Conservation (phyloP, 2,797 vertebrate species). For the Cottoperca gobio region DNA sequence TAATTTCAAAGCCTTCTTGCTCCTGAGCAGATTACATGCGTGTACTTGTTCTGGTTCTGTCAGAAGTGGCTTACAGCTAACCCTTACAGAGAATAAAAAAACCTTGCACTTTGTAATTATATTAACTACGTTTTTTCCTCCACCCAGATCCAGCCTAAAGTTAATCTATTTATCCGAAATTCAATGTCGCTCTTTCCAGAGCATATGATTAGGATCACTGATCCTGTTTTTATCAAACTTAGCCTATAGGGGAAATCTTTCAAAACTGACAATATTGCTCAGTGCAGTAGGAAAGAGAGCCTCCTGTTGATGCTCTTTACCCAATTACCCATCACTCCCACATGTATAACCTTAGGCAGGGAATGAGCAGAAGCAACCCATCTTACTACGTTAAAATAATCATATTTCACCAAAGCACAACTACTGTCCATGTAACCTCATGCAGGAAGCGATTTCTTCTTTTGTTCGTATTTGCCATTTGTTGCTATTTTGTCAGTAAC, state of each 20-base stretch:
- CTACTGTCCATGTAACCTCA: too few relatives aligned
- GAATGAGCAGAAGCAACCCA: conserved; percentile 2
- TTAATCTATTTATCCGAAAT: background rate
- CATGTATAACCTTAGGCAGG: conserved; percentile 11
- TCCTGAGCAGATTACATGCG: too few relatives aligned
- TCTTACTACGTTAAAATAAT: background rate
- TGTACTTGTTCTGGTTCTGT: too few relatives aligned
- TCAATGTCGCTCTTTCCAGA: conserved; percentile 6
- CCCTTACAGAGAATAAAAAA: background rate
- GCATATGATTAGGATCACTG: background rate
- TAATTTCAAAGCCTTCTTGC: background rate
- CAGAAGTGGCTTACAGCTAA: background rate
- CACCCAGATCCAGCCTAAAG: background rate
- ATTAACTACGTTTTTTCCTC: background rate
- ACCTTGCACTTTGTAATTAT: background rate
- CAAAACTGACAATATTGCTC: background rate
- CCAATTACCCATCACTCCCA: conserved; percentile 7
- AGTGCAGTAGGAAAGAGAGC: background rate
- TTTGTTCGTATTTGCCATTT: too few relatives aligned
- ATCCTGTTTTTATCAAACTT: conserved; percentile 7
- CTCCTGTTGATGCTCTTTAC: background rate
- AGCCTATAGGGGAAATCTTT: background rate
- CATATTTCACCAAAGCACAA: background rate
- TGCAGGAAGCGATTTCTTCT: too few relatives aligned
- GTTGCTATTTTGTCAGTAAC: too few relatives aligned